Evolutionary conservation across 2,888 invertebrate species (phyloP).

Genomic region (Eugnorisma glareosa): DNA sequence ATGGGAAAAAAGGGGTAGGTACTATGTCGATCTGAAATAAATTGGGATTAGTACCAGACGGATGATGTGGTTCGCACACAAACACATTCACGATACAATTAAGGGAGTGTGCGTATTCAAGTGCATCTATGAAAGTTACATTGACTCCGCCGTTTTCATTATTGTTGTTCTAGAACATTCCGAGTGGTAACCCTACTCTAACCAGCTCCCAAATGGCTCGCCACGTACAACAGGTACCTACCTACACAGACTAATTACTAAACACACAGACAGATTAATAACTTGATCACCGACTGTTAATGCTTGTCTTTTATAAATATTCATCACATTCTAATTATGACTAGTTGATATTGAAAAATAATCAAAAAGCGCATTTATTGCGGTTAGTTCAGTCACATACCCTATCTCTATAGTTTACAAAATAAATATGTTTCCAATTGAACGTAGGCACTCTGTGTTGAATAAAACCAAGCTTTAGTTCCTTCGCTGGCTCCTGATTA

Average conservation of each 20-base stretch:
- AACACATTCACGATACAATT: background rate
- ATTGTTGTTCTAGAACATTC: background rate
- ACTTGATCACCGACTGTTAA: conserved; percentile 42
- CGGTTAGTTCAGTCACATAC: background rate
- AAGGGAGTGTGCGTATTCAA: background rate
- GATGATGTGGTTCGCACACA: background rate
- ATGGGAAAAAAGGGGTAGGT: background rate
- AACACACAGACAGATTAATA: too few species aligned
- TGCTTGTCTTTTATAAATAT: conserved; percentile 34
- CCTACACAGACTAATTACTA: conserved; percentile 35
- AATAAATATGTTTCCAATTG: conserved; percentile 21
- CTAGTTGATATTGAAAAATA: background rate
- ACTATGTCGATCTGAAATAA: background rate
- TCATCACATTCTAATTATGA: conserved; percentile 19
- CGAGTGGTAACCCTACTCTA: conserved; percentile 41
- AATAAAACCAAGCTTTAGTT: conserved; percentile 10
- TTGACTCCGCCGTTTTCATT: background rate
- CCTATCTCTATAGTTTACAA: background rate
- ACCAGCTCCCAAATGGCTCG: conserved; percentile 36
- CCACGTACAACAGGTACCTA: conserved; percentile 46
- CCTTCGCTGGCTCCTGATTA: conserved; percentile 20
- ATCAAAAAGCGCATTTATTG: background rate
- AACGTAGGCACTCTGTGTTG: conserved; percentile 11
- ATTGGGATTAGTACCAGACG: background rate
- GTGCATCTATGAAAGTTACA: background rate